Conservation (phyloP, 1,140 invertebrate genomes). For the Augochlora pura region DNA sequence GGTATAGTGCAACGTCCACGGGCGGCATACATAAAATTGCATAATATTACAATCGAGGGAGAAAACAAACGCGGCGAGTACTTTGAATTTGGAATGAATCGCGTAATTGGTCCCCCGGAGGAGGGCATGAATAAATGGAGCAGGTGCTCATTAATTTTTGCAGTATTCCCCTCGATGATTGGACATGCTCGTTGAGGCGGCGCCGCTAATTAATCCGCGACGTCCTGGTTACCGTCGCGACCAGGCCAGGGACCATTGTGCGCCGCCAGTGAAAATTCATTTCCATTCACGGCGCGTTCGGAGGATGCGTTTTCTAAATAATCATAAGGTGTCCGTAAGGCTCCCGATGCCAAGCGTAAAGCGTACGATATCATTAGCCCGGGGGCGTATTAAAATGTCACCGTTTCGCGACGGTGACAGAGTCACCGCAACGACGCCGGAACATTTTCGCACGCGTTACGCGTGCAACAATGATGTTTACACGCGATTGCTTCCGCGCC, state of each 20-base stretch:
- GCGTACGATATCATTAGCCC: not conserved
- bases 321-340: not conserved
- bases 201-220: not conserved
- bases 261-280: constrained; percentile 19
- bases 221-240: not conserved
- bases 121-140: not conserved
- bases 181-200: not conserved
- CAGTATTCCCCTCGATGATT: not conserved
- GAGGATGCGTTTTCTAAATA: not conserved
- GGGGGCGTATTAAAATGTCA: constrained; percentile 9
- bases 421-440: too few relatives aligned
- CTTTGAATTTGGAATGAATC: not conserved
- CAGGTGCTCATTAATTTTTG: not conserved
- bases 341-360: not conserved
- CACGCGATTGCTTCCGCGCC: not conserved
- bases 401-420: not conserved
- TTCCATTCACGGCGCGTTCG: constrained; percentile 2
- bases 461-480: not conserved
- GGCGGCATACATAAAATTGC: not conserved
- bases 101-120: not conserved
- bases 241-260: not conserved
- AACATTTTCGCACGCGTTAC: not conserved
- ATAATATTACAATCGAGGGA: not conserved
- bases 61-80: not conserved
- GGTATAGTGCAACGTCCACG: too few relatives aligned